phyloP scores from a whole-genome alignment of 2,797 vertebrate species.

The Lophotriccus pileatus region DNA sequence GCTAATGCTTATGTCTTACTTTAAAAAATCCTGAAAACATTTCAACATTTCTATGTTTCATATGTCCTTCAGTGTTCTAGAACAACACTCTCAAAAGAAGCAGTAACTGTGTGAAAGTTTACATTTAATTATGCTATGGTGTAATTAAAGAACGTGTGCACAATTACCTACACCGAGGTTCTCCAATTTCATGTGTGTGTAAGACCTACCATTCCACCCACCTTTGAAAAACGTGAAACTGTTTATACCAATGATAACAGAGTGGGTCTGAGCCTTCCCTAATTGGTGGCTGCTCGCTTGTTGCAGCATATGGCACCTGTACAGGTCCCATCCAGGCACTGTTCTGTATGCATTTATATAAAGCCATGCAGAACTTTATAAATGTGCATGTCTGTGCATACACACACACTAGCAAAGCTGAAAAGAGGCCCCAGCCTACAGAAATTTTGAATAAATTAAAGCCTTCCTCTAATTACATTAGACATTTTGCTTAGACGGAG shows the following conservation, averaged over 20 bases:
- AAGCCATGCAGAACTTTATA: background rate
- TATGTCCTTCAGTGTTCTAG: background rate
- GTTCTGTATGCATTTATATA: background rate
- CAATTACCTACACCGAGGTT: rapidly evolving
- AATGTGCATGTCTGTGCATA: rapidly evolving
- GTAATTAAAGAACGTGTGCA: background rate
- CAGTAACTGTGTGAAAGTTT: background rate
- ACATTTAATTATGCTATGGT: background rate
- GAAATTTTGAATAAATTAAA: background rate
- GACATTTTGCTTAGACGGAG: background rate
- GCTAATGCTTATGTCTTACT: background rate
- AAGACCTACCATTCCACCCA: background rate
- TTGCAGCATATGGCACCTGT: background rate
- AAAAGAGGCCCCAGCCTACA: background rate
- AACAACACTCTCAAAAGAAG: background rate
- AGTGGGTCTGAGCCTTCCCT: background rate
- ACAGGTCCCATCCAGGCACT: background rate
- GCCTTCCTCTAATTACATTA: background rate
- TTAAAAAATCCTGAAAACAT: background rate
- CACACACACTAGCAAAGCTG: background rate
- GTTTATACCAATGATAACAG: background rate
- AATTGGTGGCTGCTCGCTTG: background rate
- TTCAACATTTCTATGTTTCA: background rate
- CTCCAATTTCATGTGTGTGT: background rate
- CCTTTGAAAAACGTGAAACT: background rate